These are phyloP conservation scores for Hypanus sabinus DNA, from an alignment of 2,113 vertebrate species.

Conservation along the genomic window DNA sequence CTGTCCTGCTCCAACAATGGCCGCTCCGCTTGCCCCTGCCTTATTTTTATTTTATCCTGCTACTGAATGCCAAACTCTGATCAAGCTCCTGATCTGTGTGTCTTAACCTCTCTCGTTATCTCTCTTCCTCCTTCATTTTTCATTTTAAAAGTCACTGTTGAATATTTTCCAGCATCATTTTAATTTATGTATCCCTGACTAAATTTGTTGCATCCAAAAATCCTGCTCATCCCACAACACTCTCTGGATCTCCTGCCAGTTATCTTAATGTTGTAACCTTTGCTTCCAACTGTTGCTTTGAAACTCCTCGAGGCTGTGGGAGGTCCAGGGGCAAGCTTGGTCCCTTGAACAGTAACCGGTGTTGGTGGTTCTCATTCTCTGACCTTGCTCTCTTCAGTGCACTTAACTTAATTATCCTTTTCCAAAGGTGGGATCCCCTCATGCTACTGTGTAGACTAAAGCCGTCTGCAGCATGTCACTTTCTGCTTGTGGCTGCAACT, in stretches of 20 bases:
- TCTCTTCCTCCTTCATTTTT: neutral
- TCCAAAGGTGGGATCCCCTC: neutral
- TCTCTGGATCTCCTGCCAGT: neutral
- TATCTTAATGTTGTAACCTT: neutral
- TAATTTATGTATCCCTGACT: too few species aligned
- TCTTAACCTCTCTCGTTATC: too few species aligned
- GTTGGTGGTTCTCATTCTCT: neutral
- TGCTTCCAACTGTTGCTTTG: neutral
- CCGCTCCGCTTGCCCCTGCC: too few species aligned
- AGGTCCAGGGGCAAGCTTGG: neutral
- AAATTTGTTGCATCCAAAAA: neutral
- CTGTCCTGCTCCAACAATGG: too few species aligned
- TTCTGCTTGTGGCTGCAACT: neutral
- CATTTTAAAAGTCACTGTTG: neutral
- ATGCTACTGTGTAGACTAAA: neutral
- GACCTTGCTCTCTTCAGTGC: neutral
- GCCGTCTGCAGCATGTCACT: neutral
- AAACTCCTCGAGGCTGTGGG: neutral
- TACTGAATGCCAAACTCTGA: too few species aligned
- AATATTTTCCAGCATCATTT: neutral
- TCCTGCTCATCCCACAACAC: neutral
- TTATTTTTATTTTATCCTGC: too few species aligned
- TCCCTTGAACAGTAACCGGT: neutral
- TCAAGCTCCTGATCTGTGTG: too few species aligned
- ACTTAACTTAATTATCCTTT: neutral